A percentile compares a stretch with the other conserved stretches of the same genome.
These are phyloP conservation scores for Onychomys torridus DNA, from an alignment of 2,797 vertebrate genomes.

Conservation along the genomic window DNA sequence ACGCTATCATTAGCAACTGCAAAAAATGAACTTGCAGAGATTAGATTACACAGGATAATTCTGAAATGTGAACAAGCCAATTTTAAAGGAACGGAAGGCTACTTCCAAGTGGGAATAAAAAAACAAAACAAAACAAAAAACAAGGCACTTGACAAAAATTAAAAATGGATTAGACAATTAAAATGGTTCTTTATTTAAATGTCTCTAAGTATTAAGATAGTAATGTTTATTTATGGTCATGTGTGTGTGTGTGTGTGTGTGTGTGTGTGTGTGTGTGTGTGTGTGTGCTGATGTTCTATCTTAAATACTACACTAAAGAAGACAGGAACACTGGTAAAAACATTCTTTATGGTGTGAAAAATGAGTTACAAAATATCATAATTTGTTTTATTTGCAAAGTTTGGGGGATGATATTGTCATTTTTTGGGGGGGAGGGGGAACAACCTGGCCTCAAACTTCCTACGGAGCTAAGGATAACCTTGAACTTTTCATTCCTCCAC, in stretches of 20 bases:
- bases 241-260: not conserved
- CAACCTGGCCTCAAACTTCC: not conserved
- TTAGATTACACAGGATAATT: slow-evolving; percentile 74
- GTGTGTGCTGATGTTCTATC: not conserved
- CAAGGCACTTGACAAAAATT: slow-evolving; percentile 55
- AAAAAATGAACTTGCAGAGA: slow-evolving; percentile 79
- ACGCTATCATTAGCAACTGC: slow-evolving; percentile 76
- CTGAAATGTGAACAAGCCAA: slow-evolving; percentile 67
- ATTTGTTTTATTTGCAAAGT: not conserved
- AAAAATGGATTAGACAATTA: slow-evolving; percentile 61
- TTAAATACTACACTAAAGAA: not conserved
- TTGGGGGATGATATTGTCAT: not conserved
- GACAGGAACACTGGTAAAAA: slow-evolving; percentile 9
- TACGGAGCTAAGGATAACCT: not conserved
- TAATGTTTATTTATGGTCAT: not conserved
- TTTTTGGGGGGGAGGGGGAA: no score
- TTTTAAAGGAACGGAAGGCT: slow-evolving; percentile 59
- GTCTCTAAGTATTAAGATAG: not conserved
- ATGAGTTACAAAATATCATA: not conserved
- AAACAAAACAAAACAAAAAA: not conserved
- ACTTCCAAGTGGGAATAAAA: slow-evolving; percentile 69
- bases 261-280: no score
- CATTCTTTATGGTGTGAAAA: slow-evolving; percentile 5
- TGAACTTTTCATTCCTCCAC: not conserved
- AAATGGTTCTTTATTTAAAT: slow-evolving; percentile 61